phyloP scores from a whole-genome alignment of 2,113 vertebrate genomes.

The Nansenia antarctica region DNA sequence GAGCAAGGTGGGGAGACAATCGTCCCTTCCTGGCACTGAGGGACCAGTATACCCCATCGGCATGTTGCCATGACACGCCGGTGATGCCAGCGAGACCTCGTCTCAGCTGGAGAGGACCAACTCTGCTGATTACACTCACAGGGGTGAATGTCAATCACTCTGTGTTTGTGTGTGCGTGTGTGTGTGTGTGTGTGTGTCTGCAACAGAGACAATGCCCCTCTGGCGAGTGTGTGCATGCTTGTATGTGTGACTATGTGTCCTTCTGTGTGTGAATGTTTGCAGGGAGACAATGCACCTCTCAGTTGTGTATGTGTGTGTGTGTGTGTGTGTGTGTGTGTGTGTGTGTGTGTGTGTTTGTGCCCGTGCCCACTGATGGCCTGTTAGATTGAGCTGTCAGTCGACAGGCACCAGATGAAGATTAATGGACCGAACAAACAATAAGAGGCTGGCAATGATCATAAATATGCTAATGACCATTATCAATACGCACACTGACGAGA shows the following conservation, averaged over 20 bases:
- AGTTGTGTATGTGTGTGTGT: slow-evolving; percentile 45
- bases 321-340: slow-evolving; percentile 56
- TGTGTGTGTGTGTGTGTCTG: background rate
- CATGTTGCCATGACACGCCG: slow-evolving; percentile 61
- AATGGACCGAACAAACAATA: slow-evolving; percentile 97
- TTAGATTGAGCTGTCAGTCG: slow-evolving; percentile 99
- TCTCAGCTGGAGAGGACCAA: slow-evolving; percentile 90
- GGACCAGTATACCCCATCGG: slow-evolving; percentile 75
- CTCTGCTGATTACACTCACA: slow-evolving; percentile 85
- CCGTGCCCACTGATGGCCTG: slow-evolving; percentile 89
- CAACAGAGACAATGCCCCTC: slow-evolving; percentile 28
- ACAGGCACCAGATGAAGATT: slow-evolving; percentile 97
- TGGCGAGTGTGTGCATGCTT: slow-evolving; percentile 67
- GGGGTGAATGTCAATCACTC: slow-evolving; percentile 88
- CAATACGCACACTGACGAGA: slow-evolving; percentile 86
- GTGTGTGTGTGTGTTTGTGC: slow-evolving; percentile 57
- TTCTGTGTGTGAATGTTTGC: slow-evolving; percentile 62
- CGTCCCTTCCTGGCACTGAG: slow-evolving; percentile 79
- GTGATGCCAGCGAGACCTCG: slow-evolving; percentile 78
- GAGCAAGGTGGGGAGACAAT: slow-evolving; percentile 84
- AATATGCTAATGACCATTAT: slow-evolving; percentile 95
- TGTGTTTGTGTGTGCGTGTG: slow-evolving; percentile 17
- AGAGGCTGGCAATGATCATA: slow-evolving; percentile 98
- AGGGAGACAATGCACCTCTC: slow-evolving; percentile 7
- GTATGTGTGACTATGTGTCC: slow-evolving; percentile 44